Conservation (phyloP, 53 echinoderm and acorn worm genomes). For the Antedon mediterranea region DNA sequence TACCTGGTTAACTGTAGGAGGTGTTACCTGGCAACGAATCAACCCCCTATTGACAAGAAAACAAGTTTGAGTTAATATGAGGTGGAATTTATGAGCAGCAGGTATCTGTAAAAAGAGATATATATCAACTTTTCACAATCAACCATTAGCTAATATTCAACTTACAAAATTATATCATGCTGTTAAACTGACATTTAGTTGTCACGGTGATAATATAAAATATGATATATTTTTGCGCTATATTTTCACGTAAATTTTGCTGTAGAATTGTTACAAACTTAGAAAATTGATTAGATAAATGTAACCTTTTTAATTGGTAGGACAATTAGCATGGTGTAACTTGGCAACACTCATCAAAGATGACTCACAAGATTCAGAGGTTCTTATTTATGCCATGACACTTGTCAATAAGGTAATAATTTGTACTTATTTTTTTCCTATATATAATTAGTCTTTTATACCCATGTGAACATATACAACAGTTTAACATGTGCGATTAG, state of each 20-base stretch:
- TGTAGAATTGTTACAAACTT: too few species aligned
- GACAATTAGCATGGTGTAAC: slow-evolving; percentile 38
- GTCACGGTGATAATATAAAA: not conserved
- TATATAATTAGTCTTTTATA: too few species aligned
- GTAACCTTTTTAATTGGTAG: slow-evolving; percentile 24
- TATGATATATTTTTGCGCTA: too few species aligned
- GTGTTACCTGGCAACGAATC: not conserved
- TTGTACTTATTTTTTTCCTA: not conserved
- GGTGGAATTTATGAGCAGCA: not conserved
- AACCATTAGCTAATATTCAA: not conserved
- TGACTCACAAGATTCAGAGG: slow-evolving; percentile 77
- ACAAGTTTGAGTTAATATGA: not conserved
- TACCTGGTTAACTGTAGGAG: not conserved
- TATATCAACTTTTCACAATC: not conserved
- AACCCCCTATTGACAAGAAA: not conserved
- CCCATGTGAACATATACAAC: too few species aligned
- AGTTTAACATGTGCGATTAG: too few species aligned
- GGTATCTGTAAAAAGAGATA: not conserved
- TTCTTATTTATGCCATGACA: slow-evolving; percentile 84
- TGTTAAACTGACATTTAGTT: not conserved
- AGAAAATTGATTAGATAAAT: too few species aligned
- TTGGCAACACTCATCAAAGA: slow-evolving; percentile 66
- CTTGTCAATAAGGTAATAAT: slow-evolving; percentile 74
- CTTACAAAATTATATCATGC: not conserved
- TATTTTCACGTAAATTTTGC: too few species aligned